Evolutionary conservation across 2,797 vertebrate genomes (phyloP).

Genomic region (Nasua narica): DNA sequence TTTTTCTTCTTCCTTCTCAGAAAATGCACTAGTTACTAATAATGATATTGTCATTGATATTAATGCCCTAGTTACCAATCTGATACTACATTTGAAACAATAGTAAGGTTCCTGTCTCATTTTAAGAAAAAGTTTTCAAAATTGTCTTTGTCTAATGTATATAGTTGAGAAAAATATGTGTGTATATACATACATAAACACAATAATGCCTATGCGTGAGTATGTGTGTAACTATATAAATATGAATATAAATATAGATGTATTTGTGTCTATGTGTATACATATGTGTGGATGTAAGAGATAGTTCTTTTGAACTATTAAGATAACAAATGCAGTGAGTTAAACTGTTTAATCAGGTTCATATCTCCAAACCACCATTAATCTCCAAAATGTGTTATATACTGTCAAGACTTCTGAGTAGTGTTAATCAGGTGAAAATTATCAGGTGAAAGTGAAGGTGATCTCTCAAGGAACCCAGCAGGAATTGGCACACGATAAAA

Average conservation of each 20-base stretch:
- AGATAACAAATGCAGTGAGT: neutral
- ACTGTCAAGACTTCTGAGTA: neutral
- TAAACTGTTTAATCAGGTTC: slow-evolving; percentile 19
- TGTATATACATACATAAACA: neutral
- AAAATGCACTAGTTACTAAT: neutral
- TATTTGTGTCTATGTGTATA: neutral
- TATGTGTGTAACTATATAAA: neutral
- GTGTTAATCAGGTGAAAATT: neutral
- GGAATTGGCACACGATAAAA: neutral
- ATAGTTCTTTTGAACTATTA: neutral
- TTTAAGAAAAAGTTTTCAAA: neutral
- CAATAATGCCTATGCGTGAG: neutral
- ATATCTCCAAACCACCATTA: neutral
- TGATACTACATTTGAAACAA: neutral
- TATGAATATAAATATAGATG: neutral
- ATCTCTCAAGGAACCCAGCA: neutral
- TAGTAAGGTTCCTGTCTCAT: neutral
- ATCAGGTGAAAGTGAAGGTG: neutral
- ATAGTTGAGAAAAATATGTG: neutral
- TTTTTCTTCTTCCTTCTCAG: slow-evolving; percentile 15
- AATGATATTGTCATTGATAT: neutral
- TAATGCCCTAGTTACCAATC: neutral
- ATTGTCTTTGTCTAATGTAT: neutral
- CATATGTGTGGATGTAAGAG: neutral
- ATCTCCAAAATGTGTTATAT: neutral